A percentile compares a stretch with the other conserved stretches of the same genome.
Conservation (phyloP, 2,113 vertebrate genomes). For the Cairina moschata region DNA sequence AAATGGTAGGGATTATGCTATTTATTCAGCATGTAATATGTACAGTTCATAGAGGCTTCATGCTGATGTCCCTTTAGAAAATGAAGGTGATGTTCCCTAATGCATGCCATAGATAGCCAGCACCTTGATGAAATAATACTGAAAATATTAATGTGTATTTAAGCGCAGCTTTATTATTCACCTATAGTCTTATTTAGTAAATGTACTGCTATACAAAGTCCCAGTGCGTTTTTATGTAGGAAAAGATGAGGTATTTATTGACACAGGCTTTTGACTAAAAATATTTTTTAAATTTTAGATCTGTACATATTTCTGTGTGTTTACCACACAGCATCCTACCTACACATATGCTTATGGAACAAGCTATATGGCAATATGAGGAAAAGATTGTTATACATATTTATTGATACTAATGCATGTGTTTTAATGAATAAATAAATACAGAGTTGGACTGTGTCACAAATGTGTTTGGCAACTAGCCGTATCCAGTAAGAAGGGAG, state of each 20-base stretch:
- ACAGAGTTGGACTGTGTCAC: slow-evolving; percentile 54
- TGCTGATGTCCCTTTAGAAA: not conserved
- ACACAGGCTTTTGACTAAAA: not conserved
- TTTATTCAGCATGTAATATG: not conserved
- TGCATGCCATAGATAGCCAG: not conserved
- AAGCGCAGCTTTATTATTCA: slow-evolving; percentile 7
- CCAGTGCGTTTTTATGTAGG: not conserved
- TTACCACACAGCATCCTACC: not conserved
- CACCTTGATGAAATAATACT: not conserved
- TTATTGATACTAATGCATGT: slow-evolving; percentile 67
- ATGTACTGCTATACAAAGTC: not conserved
- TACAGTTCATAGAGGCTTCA: not conserved
- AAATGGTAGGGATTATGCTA: not conserved
- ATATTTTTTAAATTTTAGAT: not conserved
- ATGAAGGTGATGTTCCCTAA: not conserved
- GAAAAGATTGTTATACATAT: slow-evolving; percentile 64
- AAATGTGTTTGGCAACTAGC: slow-evolving; percentile 70
- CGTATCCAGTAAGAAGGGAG: slow-evolving; percentile 69
- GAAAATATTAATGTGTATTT: not conserved
- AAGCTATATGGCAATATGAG: not conserved
- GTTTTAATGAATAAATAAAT: slow-evolving; percentile 76
- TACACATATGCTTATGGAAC: not conserved
- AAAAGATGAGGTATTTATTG: not conserved
- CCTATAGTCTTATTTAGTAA: not conserved
- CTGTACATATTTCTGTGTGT: not conserved